These are phyloP conservation scores for Aix galericulata DNA, from an alignment of 2,113 vertebrate species.

Conservation along the genomic window DNA sequence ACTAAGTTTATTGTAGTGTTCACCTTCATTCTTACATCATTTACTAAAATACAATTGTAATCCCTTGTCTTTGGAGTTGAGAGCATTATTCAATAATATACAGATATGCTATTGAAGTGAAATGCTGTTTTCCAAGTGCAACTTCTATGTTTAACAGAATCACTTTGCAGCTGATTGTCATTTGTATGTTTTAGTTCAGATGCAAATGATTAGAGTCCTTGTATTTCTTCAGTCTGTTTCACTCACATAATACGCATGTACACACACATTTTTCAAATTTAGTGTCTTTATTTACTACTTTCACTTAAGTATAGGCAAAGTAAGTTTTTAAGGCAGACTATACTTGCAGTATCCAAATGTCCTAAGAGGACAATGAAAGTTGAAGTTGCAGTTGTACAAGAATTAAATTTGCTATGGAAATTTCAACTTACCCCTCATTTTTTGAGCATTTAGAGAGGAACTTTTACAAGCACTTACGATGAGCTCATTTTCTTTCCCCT, in stretches of 20 bases:
- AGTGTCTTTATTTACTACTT: neutral
- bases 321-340: neutral
- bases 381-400: neutral
- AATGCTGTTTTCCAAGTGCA: neutral
- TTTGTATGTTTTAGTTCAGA: neutral
- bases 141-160: neutral
- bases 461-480: neutral
- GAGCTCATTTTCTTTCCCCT: neutral
- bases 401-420: neutral
- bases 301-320: neutral
- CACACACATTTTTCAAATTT: neutral
- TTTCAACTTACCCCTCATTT: neutral
- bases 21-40: neutral
- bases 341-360: neutral
- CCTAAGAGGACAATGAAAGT: neutral
- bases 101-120: neutral
- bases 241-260: fast-evolving
- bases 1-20: neutral
- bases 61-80: neutral
- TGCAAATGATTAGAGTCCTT: neutral
- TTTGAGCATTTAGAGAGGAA: neutral
- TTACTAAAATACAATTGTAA: neutral
- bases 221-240: neutral
- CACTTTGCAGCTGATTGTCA: neutral
- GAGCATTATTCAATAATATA: neutral